Percentiles rank a stretch among this genome's conserved stretches.
Conservation (phyloP, 1,140 invertebrate genomes). For the Zaprionus vittiger region DNA sequence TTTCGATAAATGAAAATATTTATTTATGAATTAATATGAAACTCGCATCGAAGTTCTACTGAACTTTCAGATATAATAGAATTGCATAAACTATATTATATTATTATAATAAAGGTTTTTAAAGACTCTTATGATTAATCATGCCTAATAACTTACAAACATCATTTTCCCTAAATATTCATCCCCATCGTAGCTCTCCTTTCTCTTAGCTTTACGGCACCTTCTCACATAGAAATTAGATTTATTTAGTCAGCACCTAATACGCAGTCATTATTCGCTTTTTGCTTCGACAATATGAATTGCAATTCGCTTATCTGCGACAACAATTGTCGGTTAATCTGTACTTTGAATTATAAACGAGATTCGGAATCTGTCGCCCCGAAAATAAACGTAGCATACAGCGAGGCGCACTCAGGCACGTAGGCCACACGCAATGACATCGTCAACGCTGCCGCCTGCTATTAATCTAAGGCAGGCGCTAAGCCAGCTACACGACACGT, state of each 20-base stretch:
- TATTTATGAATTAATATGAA: neutral
- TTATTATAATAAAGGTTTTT: neutral
- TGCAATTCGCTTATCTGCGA: conserved; percentile 23
- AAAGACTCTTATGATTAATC: neutral
- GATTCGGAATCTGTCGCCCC: conserved; percentile 18
- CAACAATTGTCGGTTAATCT: conserved; percentile 42
- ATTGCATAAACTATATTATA: too few species aligned
- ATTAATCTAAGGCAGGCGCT: conserved; percentile 59
- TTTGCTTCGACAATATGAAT: conserved; percentile 16
- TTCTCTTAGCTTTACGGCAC: neutral
- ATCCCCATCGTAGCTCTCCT: neutral
- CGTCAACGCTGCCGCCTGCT: conserved; percentile 44
- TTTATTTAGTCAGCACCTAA: conserved; percentile 1
- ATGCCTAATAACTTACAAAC: neutral
- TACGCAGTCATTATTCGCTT: conserved; percentile 5
- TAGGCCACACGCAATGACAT: conserved; percentile 50
- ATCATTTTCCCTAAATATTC: neutral
- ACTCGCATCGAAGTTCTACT: too few species aligned
- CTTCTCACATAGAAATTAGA: neutral
- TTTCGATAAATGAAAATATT: neutral
- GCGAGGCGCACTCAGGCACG: conserved; percentile 57
- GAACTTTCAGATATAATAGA: too few species aligned
- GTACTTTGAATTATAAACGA: conserved; percentile 19
- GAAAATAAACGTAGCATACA: conserved; percentile 37
- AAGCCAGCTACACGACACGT: conserved; percentile 44